Conservation (phyloP, 2,797 vertebrate genomes). For the Myotis vivesi region DNA sequence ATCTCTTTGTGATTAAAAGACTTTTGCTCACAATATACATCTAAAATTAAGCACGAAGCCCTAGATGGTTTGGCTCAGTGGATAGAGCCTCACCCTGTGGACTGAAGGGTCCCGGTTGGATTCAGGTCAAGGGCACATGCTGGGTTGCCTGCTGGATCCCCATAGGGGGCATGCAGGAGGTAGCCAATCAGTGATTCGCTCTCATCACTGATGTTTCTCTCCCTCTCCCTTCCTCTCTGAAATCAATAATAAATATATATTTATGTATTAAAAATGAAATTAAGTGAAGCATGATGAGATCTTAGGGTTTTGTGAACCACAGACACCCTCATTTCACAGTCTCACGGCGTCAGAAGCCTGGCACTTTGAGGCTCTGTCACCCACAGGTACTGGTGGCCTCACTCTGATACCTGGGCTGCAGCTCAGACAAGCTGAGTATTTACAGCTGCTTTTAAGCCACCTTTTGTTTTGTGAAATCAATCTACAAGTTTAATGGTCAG, state of each 20-base stretch:
- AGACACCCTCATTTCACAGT: not conserved
- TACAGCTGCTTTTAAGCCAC: fast-evolving
- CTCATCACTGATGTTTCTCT: too few species aligned
- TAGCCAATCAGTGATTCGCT: too few species aligned
- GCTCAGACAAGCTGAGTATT: not conserved
- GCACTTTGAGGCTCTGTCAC: not conserved
- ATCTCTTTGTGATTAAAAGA: not conserved
- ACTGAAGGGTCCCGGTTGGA: too few species aligned
- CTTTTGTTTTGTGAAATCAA: not conserved
- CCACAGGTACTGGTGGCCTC: fast-evolving
- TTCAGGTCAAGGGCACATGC: too few species aligned
- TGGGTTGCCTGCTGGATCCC: too few species aligned
- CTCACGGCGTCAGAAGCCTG: not conserved
- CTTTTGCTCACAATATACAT: not conserved
- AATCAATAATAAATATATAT: too few species aligned
- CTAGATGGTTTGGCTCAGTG: too few species aligned
- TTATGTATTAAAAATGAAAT: too few species aligned
- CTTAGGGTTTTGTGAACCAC: not conserved
- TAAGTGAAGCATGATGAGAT: not conserved
- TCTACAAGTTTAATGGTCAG: not conserved
- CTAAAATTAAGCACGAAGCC: not conserved
- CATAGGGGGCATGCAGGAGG: too few species aligned
- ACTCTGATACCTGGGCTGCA: not conserved
- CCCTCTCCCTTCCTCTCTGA: too few species aligned
- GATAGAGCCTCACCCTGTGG: too few species aligned